Percentiles rank a stretch among this genome's conserved stretches.
phyloP scores from a whole-genome alignment of 92 coral and sea anemone genomes.

The Epizoanthus scotinus region DNA sequence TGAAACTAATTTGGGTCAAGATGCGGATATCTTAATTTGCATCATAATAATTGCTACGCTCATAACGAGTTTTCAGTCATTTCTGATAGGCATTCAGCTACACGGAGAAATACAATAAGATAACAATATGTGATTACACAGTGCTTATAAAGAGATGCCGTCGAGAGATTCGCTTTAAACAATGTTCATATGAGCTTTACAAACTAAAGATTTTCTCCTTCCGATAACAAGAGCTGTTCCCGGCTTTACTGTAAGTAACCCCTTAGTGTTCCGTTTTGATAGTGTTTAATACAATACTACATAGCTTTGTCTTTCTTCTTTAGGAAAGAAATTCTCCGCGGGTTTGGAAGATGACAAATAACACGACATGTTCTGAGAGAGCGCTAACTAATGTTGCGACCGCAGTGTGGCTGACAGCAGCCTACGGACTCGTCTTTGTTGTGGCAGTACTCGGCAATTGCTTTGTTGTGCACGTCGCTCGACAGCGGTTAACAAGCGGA shows the following conservation, averaged over 20 bases:
- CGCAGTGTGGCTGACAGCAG: neutral
- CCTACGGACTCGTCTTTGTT: neutral
- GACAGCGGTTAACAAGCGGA: neutral
- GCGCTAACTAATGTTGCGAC: neutral
- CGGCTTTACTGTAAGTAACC: neutral
- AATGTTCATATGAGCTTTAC: neutral
- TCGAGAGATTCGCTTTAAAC: neutral
- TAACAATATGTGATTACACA: neutral
- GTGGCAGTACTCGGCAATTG: neutral
- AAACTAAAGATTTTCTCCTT: neutral
- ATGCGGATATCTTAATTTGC: neutral
- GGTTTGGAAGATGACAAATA: neutral
- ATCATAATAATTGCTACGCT: neutral
- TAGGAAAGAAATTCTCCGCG: neutral
- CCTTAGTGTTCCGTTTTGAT: neutral
- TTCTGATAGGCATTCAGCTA: neutral
- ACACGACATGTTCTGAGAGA: neutral
- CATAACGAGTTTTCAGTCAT: neutral
- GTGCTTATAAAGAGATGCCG: neutral
- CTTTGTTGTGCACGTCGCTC: neutral
- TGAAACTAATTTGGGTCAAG: slow-evolving; percentile 1
- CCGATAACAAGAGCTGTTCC: neutral
- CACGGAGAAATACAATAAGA: neutral
- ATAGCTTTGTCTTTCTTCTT: neutral
- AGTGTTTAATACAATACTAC: neutral